Conservation (phyloP, 2,888 invertebrate genomes). For the Dryobota labecula region DNA sequence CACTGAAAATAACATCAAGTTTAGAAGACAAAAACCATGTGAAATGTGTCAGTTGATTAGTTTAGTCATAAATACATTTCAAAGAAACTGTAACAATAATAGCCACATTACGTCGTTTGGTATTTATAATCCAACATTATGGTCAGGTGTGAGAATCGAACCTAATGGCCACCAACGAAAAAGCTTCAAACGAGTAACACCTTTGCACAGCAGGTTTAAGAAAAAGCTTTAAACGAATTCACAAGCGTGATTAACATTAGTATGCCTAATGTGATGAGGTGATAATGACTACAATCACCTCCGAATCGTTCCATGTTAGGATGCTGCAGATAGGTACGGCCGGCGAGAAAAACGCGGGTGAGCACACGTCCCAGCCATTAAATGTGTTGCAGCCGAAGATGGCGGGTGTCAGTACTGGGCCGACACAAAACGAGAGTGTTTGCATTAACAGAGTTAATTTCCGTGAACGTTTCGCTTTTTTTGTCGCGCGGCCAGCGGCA, state of each 20-base stretch:
- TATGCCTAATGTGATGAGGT: constrained; percentile 55
- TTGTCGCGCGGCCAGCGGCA: not conserved
- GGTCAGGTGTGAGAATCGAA: constrained; percentile 20
- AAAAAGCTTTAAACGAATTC: constrained; percentile 41
- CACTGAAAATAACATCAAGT: not conserved
- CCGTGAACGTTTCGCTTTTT: constrained; percentile 57
- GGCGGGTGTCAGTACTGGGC: constrained; percentile 55
- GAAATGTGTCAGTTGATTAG: constrained; percentile 12
- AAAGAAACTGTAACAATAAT: not conserved
- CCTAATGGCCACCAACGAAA: not conserved
- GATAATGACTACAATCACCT: constrained; percentile 53
- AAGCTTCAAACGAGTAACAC: constrained; percentile 11
- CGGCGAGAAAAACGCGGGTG: constrained; percentile 45
- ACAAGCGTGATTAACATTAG: constrained; percentile 43
- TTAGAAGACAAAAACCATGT: not conserved
- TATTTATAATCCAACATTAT: not conserved
- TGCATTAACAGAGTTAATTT: constrained; percentile 60
- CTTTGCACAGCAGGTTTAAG: not conserved
- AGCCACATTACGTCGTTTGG: not conserved
- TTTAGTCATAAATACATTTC: not conserved
- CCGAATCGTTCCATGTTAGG: constrained; percentile 50
- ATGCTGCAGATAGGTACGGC: constrained; percentile 40
- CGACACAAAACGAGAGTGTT: constrained; percentile 55
- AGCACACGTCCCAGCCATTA: constrained; percentile 52
- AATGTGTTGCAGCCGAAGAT: constrained; percentile 48